Evolutionary conservation across 2,113 vertebrate genomes (phyloP), one percentile per base, ranked within the genome.

Genomic region (Apaloderma vittatum): DNA sequence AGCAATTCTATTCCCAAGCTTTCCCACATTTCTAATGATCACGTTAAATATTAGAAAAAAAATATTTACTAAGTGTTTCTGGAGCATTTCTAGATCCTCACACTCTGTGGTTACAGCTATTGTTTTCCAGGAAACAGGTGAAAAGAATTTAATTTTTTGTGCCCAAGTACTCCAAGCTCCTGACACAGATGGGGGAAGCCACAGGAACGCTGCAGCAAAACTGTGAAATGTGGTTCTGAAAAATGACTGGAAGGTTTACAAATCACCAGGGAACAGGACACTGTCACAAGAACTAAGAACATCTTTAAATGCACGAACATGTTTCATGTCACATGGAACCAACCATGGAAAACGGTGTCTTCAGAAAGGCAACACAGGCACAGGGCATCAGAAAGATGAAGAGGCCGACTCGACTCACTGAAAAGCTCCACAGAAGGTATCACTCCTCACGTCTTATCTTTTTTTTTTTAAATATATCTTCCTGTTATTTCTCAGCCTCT

Each of bases 381-480:
- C 27, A 11, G 2, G 6, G 59, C 49, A 80, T 26, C 59, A 59
- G 46, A 29, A 70, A n/a, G 30, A 34, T 45, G 26, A 51, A 59
- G 19, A 52, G 30, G 61, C 32, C 2, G 2, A 62, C 54, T 40
- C 59, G 3, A 1, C 8, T 46, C 59, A 76, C 58, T 67, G 48
- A 48, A 73, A 65, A 77, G 17, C 37, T 63, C 66, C 37, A 45
- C n/a, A 81, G 30, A 58, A 72, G 40, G 27, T 46, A 52, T 12
- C 17, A 12, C 26, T 74, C n/a, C 23, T 74, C 30, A 37, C 3
- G 2, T 12, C 13, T 1, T 34, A 1, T 0, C 20, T 15, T 57
- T 79, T 52, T 18, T 40, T 40, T 40, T 10, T 12, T 12, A 40
- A 40, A 12, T 75, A 86, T 57, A 62, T 37, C 34, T 37, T 74